A percentile compares a stretch with the other conserved stretches of the same genome.
phyloP scores from a whole-genome alignment of 2,888 invertebrate species.

The Eupithecia tripunctaria region DNA sequence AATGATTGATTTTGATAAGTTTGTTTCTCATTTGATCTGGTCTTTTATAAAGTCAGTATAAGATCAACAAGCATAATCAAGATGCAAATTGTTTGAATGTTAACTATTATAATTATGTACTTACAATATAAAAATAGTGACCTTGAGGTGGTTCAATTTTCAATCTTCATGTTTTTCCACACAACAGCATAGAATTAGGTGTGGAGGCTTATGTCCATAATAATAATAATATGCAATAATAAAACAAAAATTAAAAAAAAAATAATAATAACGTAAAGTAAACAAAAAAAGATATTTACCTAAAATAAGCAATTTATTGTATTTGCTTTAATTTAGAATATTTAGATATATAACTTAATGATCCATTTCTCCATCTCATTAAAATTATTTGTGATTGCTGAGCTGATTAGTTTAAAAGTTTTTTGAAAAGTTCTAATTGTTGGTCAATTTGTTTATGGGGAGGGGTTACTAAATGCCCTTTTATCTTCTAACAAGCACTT shows the following conservation, averaged over 20 bases:
- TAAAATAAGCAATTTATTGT: slow-evolving; percentile 51
- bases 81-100: slow-evolving; percentile 1
- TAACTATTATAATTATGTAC: slow-evolving; percentile 2
- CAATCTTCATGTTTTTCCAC: slow-evolving; percentile 19
- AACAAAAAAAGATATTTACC: slow-evolving; percentile 60
- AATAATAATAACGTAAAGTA: slow-evolving; percentile 61
- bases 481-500: slow-evolving; percentile 1
- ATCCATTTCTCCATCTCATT: slow-evolving; percentile 34
- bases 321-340: slow-evolving; percentile 54
- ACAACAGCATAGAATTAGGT: slow-evolving; percentile 43
- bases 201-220: slow-evolving; percentile 45
- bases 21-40: slow-evolving; percentile 15
- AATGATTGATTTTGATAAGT: slow-evolving; percentile 12
- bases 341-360: slow-evolving; percentile 44
- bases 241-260: slow-evolving; percentile 64
- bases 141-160: slow-evolving; percentile 11
- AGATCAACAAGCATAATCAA: slow-evolving; percentile 1
- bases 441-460: neutral
- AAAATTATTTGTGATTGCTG: slow-evolving; percentile 11
- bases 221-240: slow-evolving; percentile 39
- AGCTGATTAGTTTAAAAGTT: neutral
- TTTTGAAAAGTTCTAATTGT: neutral
- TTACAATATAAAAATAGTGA: neutral
- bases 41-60: slow-evolving; percentile 8
- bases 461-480: neutral